These are phyloP conservation scores for Elysia chlorotica DNA, from an alignment of 1,140 invertebrate genomes.

Conservation along the genomic window DNA sequence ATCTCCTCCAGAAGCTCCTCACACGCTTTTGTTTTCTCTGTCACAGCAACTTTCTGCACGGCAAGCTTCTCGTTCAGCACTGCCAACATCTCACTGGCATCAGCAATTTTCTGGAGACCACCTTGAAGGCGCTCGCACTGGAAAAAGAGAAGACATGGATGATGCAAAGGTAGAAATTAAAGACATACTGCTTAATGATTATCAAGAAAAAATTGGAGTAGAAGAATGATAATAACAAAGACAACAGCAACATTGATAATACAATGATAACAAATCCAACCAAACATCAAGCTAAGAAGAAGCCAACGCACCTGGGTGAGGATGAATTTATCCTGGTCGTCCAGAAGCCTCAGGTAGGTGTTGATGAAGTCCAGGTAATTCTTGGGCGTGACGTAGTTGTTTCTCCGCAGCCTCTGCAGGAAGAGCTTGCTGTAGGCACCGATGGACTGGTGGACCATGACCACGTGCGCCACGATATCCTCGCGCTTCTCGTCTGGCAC, in stretches of 20 bases:
- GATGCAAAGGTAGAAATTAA: conserved; percentile 1
- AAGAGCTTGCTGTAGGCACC: conserved; percentile 76
- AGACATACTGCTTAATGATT: no score
- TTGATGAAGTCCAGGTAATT: conserved; percentile 87
- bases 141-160: no score
- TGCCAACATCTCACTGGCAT: conserved; percentile 75
- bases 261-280: no score
- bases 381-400: conserved; percentile 87
- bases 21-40: conserved; percentile 76
- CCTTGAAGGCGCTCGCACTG: conserved; percentile 72
- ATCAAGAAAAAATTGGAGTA: no score
- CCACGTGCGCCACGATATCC: conserved; percentile 78
- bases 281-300: no score
- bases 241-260: no score
- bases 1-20: conserved; percentile 75
- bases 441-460: conserved; percentile 79
- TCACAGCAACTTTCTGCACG: conserved; percentile 77
- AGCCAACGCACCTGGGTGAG: conserved; percentile 66
- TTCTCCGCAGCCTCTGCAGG: conserved; percentile 72
- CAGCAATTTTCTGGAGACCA: conserved; percentile 78
- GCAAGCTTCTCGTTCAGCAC: conserved; percentile 76
- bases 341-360: conserved; percentile 75
- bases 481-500: conserved; percentile 73
- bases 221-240: no score
- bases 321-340: conserved; percentile 73